Evolutionary conservation across 2,797 vertebrate species (phyloP).

Genomic region (Masticophis lateralis): DNA sequence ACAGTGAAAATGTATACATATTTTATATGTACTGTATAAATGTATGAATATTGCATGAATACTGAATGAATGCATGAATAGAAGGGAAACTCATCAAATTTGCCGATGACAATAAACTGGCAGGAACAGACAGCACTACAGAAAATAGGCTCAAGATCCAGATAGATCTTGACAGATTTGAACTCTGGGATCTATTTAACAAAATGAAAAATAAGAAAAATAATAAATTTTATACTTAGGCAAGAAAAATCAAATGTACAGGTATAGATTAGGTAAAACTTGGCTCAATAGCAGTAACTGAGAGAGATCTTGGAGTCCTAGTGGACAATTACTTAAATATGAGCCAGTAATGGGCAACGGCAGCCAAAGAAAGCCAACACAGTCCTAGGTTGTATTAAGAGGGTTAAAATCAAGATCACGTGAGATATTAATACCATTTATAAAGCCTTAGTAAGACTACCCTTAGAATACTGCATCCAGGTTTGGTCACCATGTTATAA

Average conservation of each 20-base stretch:
- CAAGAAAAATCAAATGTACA: not conserved
- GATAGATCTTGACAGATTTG: not conserved
- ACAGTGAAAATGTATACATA: not conserved
- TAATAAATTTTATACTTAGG: not conserved
- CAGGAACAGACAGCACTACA: not conserved
- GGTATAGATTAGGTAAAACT: not conserved
- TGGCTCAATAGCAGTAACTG: not conserved
- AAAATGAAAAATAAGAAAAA: not conserved
- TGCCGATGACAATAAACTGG: not conserved
- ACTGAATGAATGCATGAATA: not conserved
- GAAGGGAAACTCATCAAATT: not conserved
- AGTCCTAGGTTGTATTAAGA: not conserved
- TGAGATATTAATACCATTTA: not conserved
- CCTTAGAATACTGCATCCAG: not conserved
- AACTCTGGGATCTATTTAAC: not conserved
- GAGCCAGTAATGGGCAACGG: not conserved
- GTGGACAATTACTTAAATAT: not conserved
- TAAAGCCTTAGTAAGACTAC: not conserved
- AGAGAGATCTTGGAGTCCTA: not conserved
- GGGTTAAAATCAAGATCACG: not conserved
- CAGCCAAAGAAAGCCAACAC: not conserved
- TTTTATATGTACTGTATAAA: not conserved
- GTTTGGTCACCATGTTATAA: not conserved
- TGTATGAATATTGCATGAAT: not conserved
- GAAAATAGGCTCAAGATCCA: not conserved